phyloP scores from a whole-genome alignment of 2,888 invertebrate species.

The Embidobia sp. region DNA sequence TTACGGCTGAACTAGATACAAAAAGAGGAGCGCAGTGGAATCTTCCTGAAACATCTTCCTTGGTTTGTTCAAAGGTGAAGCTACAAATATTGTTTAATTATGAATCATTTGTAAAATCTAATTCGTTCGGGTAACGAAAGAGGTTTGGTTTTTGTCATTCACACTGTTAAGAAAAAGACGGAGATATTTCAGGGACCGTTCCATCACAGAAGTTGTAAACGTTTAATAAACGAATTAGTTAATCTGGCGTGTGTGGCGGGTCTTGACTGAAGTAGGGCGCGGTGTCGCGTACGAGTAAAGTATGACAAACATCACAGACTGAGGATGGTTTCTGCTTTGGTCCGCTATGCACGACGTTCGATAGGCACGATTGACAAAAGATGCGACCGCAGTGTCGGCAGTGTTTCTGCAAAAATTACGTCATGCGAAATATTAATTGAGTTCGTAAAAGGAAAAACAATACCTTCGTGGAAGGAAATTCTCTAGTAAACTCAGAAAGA shows the following conservation, averaged over 20 bases:
- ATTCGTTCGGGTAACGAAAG: too few species aligned
- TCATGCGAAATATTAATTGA: too few species aligned
- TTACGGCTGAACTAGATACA: conserved; percentile 67
- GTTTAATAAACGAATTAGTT: not conserved
- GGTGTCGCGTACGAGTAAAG: conserved; percentile 94
- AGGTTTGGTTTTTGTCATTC: too few species aligned
- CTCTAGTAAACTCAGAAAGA: too few species aligned
- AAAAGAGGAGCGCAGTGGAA: conserved; percentile 20
- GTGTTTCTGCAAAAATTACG: conserved; percentile 85
- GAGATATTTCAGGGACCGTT: conserved; percentile 3
- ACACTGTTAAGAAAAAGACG: too few species aligned
- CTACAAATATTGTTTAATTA: too few species aligned
- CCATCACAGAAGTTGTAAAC: not conserved
- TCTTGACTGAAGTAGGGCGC: conserved; percentile 96
- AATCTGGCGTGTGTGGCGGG: conserved; percentile 84
- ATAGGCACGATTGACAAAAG: conserved; percentile 94
- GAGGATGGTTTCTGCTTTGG: conserved; percentile 92
- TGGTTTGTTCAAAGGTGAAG: not conserved
- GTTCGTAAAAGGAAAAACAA: too few species aligned
- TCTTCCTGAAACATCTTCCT: conserved; percentile 12
- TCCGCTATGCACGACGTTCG: conserved; percentile 91
- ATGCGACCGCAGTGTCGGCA: conserved; percentile 98
- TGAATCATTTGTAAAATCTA: too few species aligned
- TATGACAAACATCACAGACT: conserved; percentile 99
- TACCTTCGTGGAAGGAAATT: too few species aligned